phyloP scores from a whole-genome alignment of 2,797 vertebrate genomes.

The Pantherophis vulpinus region DNA sequence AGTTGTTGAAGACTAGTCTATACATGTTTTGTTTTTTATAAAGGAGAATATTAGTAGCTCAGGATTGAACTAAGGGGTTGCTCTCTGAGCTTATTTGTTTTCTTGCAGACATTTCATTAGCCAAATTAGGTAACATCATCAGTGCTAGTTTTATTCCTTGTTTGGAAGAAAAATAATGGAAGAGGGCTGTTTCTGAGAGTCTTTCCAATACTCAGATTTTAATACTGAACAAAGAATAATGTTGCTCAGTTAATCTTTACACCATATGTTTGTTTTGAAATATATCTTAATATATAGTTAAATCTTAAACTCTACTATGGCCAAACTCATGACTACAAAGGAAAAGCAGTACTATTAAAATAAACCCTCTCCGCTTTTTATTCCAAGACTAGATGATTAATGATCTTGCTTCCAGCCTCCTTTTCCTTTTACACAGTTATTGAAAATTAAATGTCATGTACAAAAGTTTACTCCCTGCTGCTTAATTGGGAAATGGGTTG shows the following conservation, averaged over 20 bases:
- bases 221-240: not conserved
- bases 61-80: not conserved
- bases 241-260: not conserved
- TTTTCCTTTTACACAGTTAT: constrained; percentile 45
- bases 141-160: not conserved
- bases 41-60: not conserved
- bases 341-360: constrained; percentile 47
- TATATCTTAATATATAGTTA: not conserved
- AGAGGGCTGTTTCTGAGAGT: not conserved
- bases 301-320: constrained; percentile 42
- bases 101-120: not conserved
- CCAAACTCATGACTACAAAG: constrained; percentile 39
- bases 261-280: not conserved
- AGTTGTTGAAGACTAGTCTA: not conserved
- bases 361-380: constrained; percentile 59
- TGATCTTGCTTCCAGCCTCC: constrained; percentile 59
- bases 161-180: not conserved
- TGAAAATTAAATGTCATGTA: constrained; percentile 60
- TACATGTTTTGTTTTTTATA: not conserved
- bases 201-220: not conserved
- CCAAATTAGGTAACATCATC: not conserved
- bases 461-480: constrained; percentile 50
- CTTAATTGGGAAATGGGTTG: constrained; percentile 61
- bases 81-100: not conserved
- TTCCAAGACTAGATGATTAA: constrained; percentile 58